Base-by-base conservation (phyloP, 2,113 vertebrate genomes). In the Sturnus vulgaris region DNA sequence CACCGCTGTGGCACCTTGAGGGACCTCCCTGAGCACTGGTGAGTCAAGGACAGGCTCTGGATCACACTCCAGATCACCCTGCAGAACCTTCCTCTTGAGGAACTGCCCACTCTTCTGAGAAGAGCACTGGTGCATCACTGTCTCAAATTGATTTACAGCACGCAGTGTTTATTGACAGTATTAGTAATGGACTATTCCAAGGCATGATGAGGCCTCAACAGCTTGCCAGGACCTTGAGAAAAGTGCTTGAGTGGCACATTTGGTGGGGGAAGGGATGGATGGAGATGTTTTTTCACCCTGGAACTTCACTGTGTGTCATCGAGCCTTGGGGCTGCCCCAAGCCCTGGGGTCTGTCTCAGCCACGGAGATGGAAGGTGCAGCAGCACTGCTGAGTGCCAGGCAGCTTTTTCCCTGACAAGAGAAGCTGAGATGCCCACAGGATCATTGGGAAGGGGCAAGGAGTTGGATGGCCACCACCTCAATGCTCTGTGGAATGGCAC, bases 311-410 rank as follows among this genome's bases (percentile, higher is more conserved):
- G 35, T 3, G 39, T 23, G 20, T 21, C 27, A 15, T 0, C 0
- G 1, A 28, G 61, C 0, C 20, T 3, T 33, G 50, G 44, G 27
- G 35, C 75, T 66, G 73, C 82, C 16, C 59, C 5, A 5, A 49
- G 37, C 27, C 35, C 35, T 8, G 57, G 8, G 33, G 1, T 20
- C 35, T 30, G 47, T 16, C 39, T 55, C 30, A 9, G 60, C 80
- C 46, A 30, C 0, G 0, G 31, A 50, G 15, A 18, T 0, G 0
- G 25, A 22, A 70, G 2, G 6, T 6, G 22, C 19, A 35, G 5
- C 17, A 5, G 50, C 73, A 52, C 47, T 3, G 16, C 61, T 3
- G 2, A 23, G 61, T 5, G 22, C 61, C 70, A 9, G 39, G 39
- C 44, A 31, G 59, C 49, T 44, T 50, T 39, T 8, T 0, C 20